Conservation (phyloP, 2,888 invertebrate genomes). For the Tanaodytes sp. region DNA sequence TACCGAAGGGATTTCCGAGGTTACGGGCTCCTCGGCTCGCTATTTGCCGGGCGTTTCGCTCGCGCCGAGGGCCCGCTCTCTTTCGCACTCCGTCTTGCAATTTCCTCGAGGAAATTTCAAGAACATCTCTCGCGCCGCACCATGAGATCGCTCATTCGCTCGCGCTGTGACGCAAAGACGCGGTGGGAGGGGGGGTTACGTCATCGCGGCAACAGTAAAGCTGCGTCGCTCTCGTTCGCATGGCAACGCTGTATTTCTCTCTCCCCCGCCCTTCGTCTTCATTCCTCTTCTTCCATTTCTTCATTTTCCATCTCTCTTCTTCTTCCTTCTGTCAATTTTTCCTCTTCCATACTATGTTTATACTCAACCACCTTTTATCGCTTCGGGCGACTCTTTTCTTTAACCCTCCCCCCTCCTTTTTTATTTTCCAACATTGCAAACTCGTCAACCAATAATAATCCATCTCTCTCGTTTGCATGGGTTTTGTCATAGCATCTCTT, state of each 20-base stretch:
- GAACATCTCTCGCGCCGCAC: conserved; percentile 42
- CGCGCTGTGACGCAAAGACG: conserved; percentile 67
- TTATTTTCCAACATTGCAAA: not conserved
- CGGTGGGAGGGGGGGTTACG: conserved; percentile 69
- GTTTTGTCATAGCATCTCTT: too few relatives aligned
- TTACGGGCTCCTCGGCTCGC: too few relatives aligned
- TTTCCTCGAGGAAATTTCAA: conserved; percentile 36
- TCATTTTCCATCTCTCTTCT: not conserved
- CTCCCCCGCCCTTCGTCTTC: conserved; percentile 12
- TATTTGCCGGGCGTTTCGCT: not conserved
- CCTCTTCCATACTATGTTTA: not conserved
- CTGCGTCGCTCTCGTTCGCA: conserved; percentile 63
- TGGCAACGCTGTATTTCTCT: conserved; percentile 66
- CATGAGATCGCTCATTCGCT: conserved; percentile 24
- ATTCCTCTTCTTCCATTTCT: conserved; percentile 1
- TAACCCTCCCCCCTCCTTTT: not conserved
- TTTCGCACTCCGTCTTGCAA: conserved; percentile 11
- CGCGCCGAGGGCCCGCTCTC: conserved; percentile 8
- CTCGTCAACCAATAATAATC: too few relatives aligned
- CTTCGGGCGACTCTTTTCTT: too few relatives aligned
- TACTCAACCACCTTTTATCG: not conserved
- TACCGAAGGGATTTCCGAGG: too few relatives aligned
- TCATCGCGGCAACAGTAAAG: conserved; percentile 62
- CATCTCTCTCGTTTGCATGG: too few relatives aligned
- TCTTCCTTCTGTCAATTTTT: not conserved